A percentile compares a stretch with the other conserved stretches of the same genome.
phyloP scores from a whole-genome alignment of 1,140 invertebrate species.

The Pantala flavescens region DNA sequence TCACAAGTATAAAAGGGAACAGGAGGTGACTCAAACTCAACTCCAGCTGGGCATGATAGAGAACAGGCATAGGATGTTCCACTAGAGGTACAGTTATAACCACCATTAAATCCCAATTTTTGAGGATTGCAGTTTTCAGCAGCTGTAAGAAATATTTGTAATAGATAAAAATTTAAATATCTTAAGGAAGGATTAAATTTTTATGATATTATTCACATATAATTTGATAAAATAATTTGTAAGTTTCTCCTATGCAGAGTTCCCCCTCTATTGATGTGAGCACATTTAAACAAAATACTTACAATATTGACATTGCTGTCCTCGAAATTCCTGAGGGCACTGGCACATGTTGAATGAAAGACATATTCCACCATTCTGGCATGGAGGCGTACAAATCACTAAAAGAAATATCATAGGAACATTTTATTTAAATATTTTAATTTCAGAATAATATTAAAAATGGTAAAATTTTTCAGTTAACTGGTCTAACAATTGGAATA shows the following conservation, averaged over 20 bases:
- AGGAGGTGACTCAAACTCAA: conserved; percentile 47
- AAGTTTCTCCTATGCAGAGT: no score
- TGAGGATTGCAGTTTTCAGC: conserved; percentile 44
- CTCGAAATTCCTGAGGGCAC: conserved; percentile 58
- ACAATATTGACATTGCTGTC: conserved; percentile 67
- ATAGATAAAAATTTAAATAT: no score
- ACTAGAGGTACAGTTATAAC: conserved; percentile 54
- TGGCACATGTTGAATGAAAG: conserved; percentile 61
- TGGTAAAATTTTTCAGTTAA: no score
- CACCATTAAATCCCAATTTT: conserved; percentile 61
- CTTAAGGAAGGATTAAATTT: no score
- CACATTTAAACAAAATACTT: conserved; percentile 32
- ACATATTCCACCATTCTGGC: conserved; percentile 65
- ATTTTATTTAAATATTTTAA: conserved; percentile 16
- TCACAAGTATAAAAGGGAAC: conserved; percentile 53
- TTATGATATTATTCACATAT: no score
- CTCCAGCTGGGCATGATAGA: conserved; percentile 52
- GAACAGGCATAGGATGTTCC: conserved; percentile 47
- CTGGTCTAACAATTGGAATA: no score
- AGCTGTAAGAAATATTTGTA: conserved; percentile 34
- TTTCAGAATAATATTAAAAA: no score
- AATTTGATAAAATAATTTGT: no score
- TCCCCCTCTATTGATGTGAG: no score
- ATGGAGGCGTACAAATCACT: conserved; percentile 62
- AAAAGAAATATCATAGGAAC: conserved; percentile 23